A percentile compares a stretch with the other conserved stretches of the same genome.
phyloP scores from a whole-genome alignment of 2,113 vertebrate species.

The Excalfactoria chinensis region DNA sequence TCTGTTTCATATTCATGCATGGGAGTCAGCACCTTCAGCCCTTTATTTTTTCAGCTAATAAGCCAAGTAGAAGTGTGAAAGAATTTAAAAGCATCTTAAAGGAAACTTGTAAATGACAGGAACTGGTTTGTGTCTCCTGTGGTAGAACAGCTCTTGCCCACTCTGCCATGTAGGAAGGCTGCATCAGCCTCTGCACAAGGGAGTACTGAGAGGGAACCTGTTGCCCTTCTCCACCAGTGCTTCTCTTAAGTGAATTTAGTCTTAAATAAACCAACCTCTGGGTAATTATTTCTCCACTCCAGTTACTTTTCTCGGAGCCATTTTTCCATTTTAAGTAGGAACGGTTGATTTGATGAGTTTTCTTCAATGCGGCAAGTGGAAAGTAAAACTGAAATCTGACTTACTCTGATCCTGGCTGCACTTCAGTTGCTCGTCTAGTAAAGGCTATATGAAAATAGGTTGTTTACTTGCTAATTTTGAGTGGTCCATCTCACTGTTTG shows the following conservation, averaged over 20 bases:
- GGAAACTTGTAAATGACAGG: neutral
- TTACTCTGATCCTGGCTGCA: neutral
- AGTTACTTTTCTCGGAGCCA: fast-evolving
- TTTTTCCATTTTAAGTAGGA: neutral
- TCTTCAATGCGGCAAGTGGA: neutral
- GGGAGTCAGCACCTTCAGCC: neutral
- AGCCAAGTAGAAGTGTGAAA: neutral
- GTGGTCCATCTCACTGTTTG: neutral
- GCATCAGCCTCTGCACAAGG: fast-evolving
- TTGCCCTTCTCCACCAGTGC: neutral
- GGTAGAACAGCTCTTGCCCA: neutral
- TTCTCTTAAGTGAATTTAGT: slow-evolving; percentile 14
- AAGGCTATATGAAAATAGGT: neutral
- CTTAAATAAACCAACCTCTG: slow-evolving; percentile 1
- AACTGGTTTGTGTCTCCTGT: neutral
- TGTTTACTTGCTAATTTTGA: neutral
- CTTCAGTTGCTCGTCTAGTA: neutral
- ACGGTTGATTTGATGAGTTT: neutral
- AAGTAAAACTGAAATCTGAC: neutral
- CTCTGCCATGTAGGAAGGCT: neutral
- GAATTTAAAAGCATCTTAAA: neutral
- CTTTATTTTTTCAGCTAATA: neutral
- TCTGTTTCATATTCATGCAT: neutral
- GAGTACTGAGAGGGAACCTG: neutral
- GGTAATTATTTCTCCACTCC: neutral